Conservation (phyloP, 2,888 invertebrate species). For the Seira ritae region DNA sequence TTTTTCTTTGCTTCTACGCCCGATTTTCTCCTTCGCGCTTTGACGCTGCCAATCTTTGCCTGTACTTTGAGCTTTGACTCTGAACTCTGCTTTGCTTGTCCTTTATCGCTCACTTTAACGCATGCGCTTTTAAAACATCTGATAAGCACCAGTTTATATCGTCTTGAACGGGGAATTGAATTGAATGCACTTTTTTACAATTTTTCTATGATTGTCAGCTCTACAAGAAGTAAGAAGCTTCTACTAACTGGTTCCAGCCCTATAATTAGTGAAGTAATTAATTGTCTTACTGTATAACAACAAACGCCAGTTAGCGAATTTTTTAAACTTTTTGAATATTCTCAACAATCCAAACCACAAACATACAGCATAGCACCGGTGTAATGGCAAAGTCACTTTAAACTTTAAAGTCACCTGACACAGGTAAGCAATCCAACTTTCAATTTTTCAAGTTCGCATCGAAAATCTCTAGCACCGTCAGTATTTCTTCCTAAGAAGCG, state of each 20-base stretch:
- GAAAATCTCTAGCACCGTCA: not conserved
- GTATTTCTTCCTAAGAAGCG: not conserved
- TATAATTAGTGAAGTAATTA: not conserved
- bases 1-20: too few species aligned
- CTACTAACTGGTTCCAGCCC: not conserved
- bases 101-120: not conserved
- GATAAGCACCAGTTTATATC: too few species aligned
- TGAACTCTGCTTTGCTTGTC: not conserved
- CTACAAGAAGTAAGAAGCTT: not conserved
- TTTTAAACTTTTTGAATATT: not conserved
- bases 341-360: too few species aligned
- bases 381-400: not conserved
- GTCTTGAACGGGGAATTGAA: too few species aligned
- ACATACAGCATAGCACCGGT: too few species aligned
- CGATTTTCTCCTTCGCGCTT: too few species aligned
- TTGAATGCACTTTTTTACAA: too few species aligned
- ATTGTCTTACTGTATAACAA: not conserved
- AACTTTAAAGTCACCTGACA: not conserved
- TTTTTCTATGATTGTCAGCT: not conserved
- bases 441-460: not conserved
- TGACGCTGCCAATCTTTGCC: too few species aligned
- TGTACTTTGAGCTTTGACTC: not conserved
- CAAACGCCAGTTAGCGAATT: not conserved
- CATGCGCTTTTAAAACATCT: too few species aligned
- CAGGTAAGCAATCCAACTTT: not conserved